These are phyloP conservation scores for Lepidurus arcticus DNA, from an alignment of 1,140 invertebrate species.

Conservation along the genomic window DNA sequence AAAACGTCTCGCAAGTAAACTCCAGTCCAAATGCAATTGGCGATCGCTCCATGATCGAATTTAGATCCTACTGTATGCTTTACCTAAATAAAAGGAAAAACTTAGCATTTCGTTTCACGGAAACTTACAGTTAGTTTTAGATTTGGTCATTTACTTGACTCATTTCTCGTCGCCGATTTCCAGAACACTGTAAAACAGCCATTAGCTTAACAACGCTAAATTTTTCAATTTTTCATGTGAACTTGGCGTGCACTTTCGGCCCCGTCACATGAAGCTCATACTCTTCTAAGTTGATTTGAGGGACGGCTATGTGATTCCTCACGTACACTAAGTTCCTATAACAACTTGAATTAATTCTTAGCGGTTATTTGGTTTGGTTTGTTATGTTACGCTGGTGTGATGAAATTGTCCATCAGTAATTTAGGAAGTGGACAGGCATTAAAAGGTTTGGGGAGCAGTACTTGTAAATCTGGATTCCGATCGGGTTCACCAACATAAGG, in stretches of 20 bases:
- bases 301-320: slow-evolving; percentile 32
- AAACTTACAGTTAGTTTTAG: neutral
- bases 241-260: neutral
- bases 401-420: slow-evolving; percentile 49
- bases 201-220: slow-evolving; percentile 45
- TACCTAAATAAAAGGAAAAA: neutral
- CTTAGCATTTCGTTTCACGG: no score
- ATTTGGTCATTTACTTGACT: slow-evolving; percentile 29
- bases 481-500: slow-evolving; percentile 51
- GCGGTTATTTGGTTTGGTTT: neutral
- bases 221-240: slow-evolving; percentile 28
- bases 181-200: slow-evolving; percentile 55
- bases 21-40: slow-evolving; percentile 58
- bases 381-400: slow-evolving; percentile 49
- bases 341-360: neutral
- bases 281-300: neutral
- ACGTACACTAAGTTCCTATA: slow-evolving; percentile 25
- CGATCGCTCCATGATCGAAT: slow-evolving; percentile 56
- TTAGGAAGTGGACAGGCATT: slow-evolving; percentile 54
- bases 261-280: slow-evolving; percentile 23
- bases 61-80: slow-evolving; percentile 46
- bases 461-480: slow-evolving; percentile 48
- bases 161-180: slow-evolving; percentile 57
- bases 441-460: slow-evolving; percentile 49
- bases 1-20: slow-evolving; percentile 47